Evolutionary conservation across 2,797 vertebrate species (phyloP), one percentile per base, ranked within the genome.

Genomic region (Anabacerthia variegaticeps): DNA sequence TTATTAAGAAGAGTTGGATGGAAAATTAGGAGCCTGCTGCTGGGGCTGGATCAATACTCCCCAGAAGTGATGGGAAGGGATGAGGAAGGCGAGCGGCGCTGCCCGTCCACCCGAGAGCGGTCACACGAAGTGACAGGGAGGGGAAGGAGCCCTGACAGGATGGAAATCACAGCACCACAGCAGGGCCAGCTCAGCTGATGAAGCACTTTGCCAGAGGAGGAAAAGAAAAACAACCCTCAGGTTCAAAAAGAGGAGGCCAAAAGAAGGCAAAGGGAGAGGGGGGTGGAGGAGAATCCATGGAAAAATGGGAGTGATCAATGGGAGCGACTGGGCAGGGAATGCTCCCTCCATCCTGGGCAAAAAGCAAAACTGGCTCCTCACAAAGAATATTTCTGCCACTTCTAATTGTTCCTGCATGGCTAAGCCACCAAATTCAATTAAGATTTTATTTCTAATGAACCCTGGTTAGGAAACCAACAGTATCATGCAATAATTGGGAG

Each of bases 401-500:
- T 80, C 74, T 69, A 62, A 87, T 52, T 55, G 79, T 69, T 89
- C 92, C 90, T 62, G 18, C 56, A 34, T 61, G 96, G 81, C 37
- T 58, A 94, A 82, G 80, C 41, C 24, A 30, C 92, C 77, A 62
- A 34, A 91, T 93, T 96, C 88, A 95, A 85, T 95, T 75, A 89
- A 86, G 36, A 43, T 87, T 86, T 92, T 44, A 46, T 94, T 89
- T 79, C 89, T 96, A 92, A 97, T 90, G 93, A 93, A 80, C 83
- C 84, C 79, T 75, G 68, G 65, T 85, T 90, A 69, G 32, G 88
- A 93, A 97, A 80, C 19, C 82, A 63, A 15, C 18, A 23, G 54
- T 9, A 41, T 39, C 16, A 10, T 11, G 65, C 67, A 66, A 21
- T 23, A 12, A 44, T 5, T 9, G 79, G 36, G 95, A 94, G 44